phyloP scores from a whole-genome alignment of 2,888 invertebrate species.

The Drosophila flavopinicola region DNA sequence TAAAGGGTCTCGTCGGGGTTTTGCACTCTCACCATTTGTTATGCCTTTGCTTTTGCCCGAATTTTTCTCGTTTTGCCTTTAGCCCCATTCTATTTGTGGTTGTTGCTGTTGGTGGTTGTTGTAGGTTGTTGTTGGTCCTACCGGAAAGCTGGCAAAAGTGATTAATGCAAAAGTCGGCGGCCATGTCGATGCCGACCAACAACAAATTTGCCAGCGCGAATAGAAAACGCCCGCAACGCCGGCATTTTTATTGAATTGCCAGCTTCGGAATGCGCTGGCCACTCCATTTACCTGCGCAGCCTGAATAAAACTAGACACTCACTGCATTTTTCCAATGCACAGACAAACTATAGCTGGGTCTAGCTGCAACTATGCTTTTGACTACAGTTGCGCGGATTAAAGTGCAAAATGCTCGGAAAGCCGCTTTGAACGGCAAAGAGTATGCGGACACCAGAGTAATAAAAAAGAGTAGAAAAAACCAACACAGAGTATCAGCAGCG shows the following conservation, averaged over 20 bases:
- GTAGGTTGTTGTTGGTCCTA: slow-evolving; percentile 24
- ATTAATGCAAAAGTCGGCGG: slow-evolving; percentile 74
- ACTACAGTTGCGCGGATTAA: slow-evolving; percentile 76
- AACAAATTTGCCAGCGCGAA: slow-evolving; percentile 72
- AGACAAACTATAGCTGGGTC: background rate
- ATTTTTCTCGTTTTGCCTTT: slow-evolving; percentile 42
- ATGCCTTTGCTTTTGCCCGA: slow-evolving; percentile 58
- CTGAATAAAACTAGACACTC: slow-evolving; percentile 42
- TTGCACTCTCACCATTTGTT: slow-evolving; percentile 63
- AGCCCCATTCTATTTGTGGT: slow-evolving; percentile 11
- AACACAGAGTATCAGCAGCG: slow-evolving; percentile 26
- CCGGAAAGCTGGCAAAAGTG: slow-evolving; percentile 75
- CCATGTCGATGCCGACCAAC: slow-evolving; percentile 51
- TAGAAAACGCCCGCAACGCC: slow-evolving; percentile 62
- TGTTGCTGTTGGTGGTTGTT: slow-evolving; percentile 29
- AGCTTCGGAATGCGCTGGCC: slow-evolving; percentile 61
- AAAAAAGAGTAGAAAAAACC: too few species aligned
- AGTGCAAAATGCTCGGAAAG: slow-evolving; percentile 63
- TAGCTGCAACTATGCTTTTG: slow-evolving; percentile 49
- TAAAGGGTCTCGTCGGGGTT: slow-evolving; percentile 78
- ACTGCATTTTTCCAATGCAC: slow-evolving; percentile 12
- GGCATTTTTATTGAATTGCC: slow-evolving; percentile 75
- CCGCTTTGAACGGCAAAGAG: slow-evolving; percentile 56
- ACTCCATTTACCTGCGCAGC: slow-evolving; percentile 58
- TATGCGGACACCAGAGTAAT: slow-evolving; percentile 23